Evolutionary conservation across 2,797 vertebrate species (phyloP).

Genomic region (Oreochromis mossambicus): DNA sequence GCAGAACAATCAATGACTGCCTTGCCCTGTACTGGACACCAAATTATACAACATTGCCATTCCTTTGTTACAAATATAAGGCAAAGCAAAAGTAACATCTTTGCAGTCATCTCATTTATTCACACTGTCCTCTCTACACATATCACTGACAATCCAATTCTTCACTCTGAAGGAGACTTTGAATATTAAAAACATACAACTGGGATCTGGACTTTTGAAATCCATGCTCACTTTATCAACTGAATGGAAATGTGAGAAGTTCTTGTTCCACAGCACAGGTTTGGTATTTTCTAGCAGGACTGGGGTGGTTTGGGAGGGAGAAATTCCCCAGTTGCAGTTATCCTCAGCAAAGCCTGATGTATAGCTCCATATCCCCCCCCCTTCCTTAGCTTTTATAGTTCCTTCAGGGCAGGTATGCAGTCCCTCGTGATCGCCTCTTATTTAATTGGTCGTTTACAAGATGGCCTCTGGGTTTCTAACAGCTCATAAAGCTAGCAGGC

Average conservation of each 20-base stretch:
- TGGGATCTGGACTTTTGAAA: not conserved
- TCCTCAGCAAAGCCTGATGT: conserved; percentile 30
- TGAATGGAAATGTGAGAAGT: conserved; percentile 1
- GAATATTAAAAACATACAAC: not conserved
- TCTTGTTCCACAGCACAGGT: not conserved
- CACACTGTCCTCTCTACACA: not conserved
- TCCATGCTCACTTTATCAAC: not conserved
- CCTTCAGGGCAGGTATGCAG: conserved; percentile 62
- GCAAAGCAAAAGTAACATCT: conserved; percentile 33
- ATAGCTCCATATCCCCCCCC: not conserved
- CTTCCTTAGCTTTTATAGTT: conserved; percentile 52
- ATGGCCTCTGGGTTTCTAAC: conserved; percentile 54
- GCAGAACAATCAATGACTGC: conserved; percentile 35
- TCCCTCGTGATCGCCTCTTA: conserved; percentile 48
- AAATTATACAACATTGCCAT: conserved; percentile 40
- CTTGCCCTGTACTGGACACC: conserved; percentile 20
- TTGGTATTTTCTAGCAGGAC: not conserved
- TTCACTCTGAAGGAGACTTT: not conserved
- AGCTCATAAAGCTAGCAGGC: conserved; percentile 55
- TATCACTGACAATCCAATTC: not conserved
- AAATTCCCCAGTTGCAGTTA: conserved; percentile 49
- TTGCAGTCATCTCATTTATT: conserved; percentile 21
- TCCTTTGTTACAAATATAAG: conserved; percentile 56
- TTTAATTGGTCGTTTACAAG: conserved; percentile 67
- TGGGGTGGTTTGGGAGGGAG: not conserved